Conservation (phyloP, 2,113 vertebrate genomes). For the Hypomesus transpacificus region DNA sequence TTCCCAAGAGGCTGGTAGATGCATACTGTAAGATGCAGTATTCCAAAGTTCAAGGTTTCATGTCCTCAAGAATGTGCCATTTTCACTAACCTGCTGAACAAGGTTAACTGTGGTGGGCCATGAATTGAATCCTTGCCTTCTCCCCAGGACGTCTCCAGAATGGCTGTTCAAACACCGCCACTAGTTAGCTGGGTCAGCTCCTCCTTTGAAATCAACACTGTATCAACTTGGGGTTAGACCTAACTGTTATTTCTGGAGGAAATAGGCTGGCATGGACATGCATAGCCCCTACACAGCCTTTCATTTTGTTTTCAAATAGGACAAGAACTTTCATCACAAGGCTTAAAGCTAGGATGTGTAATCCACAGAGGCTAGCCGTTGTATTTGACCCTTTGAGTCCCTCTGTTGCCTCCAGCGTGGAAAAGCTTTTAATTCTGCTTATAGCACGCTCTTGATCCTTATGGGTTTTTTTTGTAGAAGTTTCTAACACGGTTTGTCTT, state of each 20-base stretch:
- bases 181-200: not conserved
- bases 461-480: too few relatives aligned
- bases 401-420: too few relatives aligned
- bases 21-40: constrained; percentile 33
- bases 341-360: too few relatives aligned
- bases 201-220: not conserved
- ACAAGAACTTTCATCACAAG: too few relatives aligned
- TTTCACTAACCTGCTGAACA: not conserved
- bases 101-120: not conserved
- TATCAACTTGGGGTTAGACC: not conserved
- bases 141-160: not conserved
- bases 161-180: not conserved
- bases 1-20: not conserved
- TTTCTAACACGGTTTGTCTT: too few relatives aligned
- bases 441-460: too few relatives aligned
- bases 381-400: too few relatives aligned
- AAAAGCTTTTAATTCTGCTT: too few relatives aligned
- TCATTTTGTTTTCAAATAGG: too few relatives aligned
- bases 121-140: not conserved
- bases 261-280: too few relatives aligned
- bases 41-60: constrained; percentile 24
- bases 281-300: too few relatives aligned
- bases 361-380: too few relatives aligned
- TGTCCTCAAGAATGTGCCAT: constrained; percentile 14
- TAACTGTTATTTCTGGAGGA: not conserved